Percentiles rank a stretch among this genome's conserved stretches.
These are phyloP conservation scores for Eueides isabella DNA, from an alignment of 1,140 invertebrate genomes.

Conservation along the genomic window DNA sequence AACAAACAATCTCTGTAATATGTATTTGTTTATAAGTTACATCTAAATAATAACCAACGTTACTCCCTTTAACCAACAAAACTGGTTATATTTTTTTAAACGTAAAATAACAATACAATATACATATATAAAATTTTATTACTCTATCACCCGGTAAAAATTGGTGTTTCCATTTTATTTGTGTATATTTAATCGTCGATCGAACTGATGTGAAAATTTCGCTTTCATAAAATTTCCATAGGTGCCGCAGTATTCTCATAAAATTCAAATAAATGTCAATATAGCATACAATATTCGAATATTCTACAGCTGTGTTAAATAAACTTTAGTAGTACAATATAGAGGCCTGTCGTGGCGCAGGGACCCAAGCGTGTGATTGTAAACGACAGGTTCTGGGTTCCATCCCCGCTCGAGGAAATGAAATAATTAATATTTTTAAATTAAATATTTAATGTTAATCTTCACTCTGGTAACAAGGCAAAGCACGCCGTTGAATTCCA, in stretches of 20 bases:
- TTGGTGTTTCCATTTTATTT: constrained; percentile 17
- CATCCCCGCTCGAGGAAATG: too few species aligned
- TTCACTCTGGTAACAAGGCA: too few species aligned
- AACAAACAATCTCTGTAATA: neutral
- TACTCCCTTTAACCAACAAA: neutral
- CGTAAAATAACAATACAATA: constrained; percentile 18
- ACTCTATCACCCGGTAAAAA: constrained; percentile 3
- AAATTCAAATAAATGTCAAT: neutral
- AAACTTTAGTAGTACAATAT: neutral
- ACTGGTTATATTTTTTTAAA: constrained; percentile 9
- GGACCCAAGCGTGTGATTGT: too few species aligned
- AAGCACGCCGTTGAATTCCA: too few species aligned
- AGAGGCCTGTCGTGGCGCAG: too few species aligned
- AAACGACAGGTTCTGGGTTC: too few species aligned
- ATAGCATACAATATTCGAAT: neutral
- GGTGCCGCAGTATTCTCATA: neutral
- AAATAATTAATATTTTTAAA: too few species aligned
- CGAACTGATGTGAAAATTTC: neutral
- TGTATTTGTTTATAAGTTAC: neutral
- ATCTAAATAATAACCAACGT: neutral
- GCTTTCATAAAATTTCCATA: neutral
- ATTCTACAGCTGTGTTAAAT: neutral
- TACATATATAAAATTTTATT: constrained; percentile 5
- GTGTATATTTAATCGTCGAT: constrained; percentile 11
- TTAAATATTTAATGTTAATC: too few species aligned